A percentile compares a stretch with the other conserved stretches of the same genome.
Evolutionary conservation across 64 coral and sea anemone species (phyloP).

Genomic region (Pocillopora damicornis): DNA sequence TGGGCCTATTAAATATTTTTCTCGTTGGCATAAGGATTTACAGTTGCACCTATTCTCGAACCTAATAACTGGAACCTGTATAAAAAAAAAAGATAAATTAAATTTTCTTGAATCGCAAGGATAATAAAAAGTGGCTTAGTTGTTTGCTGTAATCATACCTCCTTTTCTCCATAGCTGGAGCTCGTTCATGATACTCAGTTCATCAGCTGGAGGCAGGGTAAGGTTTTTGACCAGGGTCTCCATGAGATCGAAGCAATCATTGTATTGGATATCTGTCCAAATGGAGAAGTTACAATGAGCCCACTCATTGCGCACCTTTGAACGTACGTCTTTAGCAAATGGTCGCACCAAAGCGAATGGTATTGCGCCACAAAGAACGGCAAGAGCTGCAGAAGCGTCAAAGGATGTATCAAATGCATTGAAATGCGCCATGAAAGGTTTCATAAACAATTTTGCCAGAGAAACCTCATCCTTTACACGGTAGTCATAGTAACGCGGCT

Average conservation of each 20-base stretch:
- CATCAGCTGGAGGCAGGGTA: slow-evolving; percentile 1
- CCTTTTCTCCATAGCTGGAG: slow-evolving; percentile 55
- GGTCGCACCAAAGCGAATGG: slow-evolving; percentile 21
- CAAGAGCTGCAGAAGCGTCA: slow-evolving; percentile 51
- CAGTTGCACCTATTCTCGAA: no score
- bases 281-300: slow-evolving; percentile 54
- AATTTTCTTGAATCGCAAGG: neutral
- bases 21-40: no score
- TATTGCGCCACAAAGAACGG: slow-evolving; percentile 26
- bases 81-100: neutral
- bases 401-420: slow-evolving; percentile 52
- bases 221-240: slow-evolving; percentile 34
- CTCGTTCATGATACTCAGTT: slow-evolving; percentile 14
- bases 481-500: slow-evolving; percentile 29
- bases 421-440: slow-evolving; percentile 25
- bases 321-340: slow-evolving; percentile 33
- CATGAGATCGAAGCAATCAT: slow-evolving; percentile 35
- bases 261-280: slow-evolving; percentile 23
- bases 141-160: slow-evolving; percentile 26
- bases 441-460: slow-evolving; percentile 37
- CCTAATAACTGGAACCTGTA: no score
- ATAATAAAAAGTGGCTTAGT: neutral
- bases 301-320: slow-evolving; percentile 61
- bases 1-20: no score
- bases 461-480: neutral